Base-by-base conservation (phyloP, 2,888 invertebrate genomes). In the Agrotis ipsilon region DNA sequence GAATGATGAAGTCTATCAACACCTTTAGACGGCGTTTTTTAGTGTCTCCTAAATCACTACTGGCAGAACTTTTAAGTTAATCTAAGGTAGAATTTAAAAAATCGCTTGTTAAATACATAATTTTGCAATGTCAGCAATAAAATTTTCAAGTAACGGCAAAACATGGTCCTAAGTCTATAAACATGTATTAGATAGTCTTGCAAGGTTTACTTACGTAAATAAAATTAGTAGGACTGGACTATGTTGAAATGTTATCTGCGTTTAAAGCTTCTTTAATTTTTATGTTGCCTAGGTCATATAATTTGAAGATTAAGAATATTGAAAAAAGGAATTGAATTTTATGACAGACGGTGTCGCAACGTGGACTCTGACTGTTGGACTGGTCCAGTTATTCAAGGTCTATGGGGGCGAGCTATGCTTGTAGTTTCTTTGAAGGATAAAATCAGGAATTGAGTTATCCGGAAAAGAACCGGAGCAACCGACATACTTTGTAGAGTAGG, bases 221-320 rank as follows among this genome's bases (percentile, higher is more conserved):
- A 43, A 49, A 68, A 74, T 58, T 49, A 24, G 74, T 24, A 19
- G 21, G 21, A 68, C 48, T 48, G 32, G 74, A 62, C 13, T 57
- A 54, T n/a, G n/a, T n/a, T n/a, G 49, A 62, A 74, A 49, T 63
- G 13, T 18, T 32, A 58, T 16, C 11, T 46, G 7, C 46, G 16
- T 48, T 48, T 51, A 61, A 24, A 18, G 21, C 27, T 58, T 73
- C 46, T 73, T 62, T 21, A 58, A 27, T 68, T 68, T 61, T 48
- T 68, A 58, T 61, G 16, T 43, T 27, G 16, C n/a, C 11, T 39
- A 27, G 39, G 19, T 57, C 24, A 21, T n/a, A 55, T 32, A 13
- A n/a, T 0, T 3, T n/a, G 13, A 3, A 6, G 32, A 6, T 48
- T 48, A 18, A 48, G 16, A 27, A 27, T 27, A 4, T 27, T 3